Evolutionary conservation across 1,140 invertebrate genomes (phyloP), one percentile per base, ranked within the genome.

Genomic region (Gryllus bimaculatus): DNA sequence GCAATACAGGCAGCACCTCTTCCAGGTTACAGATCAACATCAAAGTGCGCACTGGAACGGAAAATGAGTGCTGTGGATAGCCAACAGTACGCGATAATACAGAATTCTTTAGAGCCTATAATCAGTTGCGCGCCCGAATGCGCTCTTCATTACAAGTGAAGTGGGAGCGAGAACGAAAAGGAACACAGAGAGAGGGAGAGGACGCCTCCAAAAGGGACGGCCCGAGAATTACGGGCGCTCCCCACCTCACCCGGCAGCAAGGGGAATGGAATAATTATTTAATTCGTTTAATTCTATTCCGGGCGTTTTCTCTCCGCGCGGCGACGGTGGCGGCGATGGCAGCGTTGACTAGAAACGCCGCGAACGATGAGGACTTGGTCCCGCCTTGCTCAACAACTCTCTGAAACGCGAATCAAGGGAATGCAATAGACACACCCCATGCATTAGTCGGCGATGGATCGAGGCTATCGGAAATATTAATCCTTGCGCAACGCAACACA

Each of bases 261-360:
- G 54, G 18, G 54, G 7, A 66, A 66, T 66, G 54, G 54, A 66
- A 66, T 66, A 66, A 66, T 66, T 66, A 66, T 66, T 66, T 66
- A 66, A 66, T 66, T 66, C 54, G 54, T 66, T 66, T 66, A 66
- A 66, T 66, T 66, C 54, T 66, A 66, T 66, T 66, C 54, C 54
- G 54, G 10, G 54, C 18, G 7, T 66, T 13, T 66, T 66, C 54
- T 18, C 54, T 66, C 54, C 7, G 54, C 0, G 54, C 54, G 10
- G 26, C 26, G 26, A 5, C 26, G 26, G 26, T 5, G 26, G 26
- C 5, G 26, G 26, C 26, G 26, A 5, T 39, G 26, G 26, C 26
- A 5, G 26, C 26, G 26, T 39, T 39, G 26, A 39, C 26, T 39
- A 39, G 26, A n/a, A n/a, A n/a, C n/a, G n/a, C n/a, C n/a, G n/a